Base-by-base conservation (phyloP, 2,797 vertebrate genomes). In the Meda fulgida region DNA sequence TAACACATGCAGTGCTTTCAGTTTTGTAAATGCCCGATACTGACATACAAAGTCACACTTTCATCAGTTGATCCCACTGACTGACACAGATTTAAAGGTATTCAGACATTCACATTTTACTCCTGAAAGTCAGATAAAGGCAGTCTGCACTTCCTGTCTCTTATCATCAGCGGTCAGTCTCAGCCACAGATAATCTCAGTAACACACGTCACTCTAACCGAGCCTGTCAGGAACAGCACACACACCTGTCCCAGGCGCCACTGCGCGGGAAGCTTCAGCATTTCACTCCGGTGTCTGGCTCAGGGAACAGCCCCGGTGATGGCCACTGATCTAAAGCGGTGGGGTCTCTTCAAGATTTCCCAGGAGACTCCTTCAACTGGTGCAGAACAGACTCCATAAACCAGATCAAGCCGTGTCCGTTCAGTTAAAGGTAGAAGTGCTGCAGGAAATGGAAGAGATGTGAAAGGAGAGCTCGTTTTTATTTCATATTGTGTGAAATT, bases 341-440 rank as follows among this genome's bases (percentile, higher is more conserved):
- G 69, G n/a, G 38, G 40, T 71, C 67, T 79, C 43, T 70, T 58
- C 34, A 48, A 55, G 26, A 84, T 84, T 84, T 84, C 83, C 78
- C 78, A 34, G 2, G 84, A 58, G 78, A 48, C 58, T 36, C 40
- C 38, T 76, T 40, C 14, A 80, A 80, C 75, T 79, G 78, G 67
- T 73, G 70, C 16, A 13, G 63, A 85, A 80, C 46, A 43, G 55
- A 58, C 58, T 80, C 78, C 38, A 75, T 53, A 73, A 85, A 80
- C 76, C 36, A 80, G 51, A 71, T 79, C 76, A 46, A 63, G 40
- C 66, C 29, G 16, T 58, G 83, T 71, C 65, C 14, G 21, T 36
- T 84, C 73, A 72, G 83, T 43, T 58, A 11, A 79, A 79, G 2
- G 14, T 71, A 53, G 60, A 7, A 18, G 48, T 38, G 40, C 3